Conservation (phyloP, 2,113 vertebrate genomes). For the Lamprologus sp. region DNA sequence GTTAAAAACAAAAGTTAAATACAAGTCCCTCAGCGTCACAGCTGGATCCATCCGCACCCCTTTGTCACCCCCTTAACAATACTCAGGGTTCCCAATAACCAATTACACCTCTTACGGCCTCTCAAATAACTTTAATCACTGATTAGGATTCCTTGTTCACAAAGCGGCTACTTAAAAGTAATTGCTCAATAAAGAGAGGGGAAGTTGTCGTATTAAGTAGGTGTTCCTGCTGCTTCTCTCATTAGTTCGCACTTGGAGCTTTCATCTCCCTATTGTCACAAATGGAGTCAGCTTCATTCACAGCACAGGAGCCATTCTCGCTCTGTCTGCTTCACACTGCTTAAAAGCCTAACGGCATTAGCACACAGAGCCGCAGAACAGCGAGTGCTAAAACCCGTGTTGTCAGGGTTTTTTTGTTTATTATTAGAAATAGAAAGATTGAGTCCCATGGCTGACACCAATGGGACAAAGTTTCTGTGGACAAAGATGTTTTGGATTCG, state of each 20-base stretch:
- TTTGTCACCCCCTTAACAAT: slow-evolving; percentile 75
- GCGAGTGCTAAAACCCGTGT: neutral
- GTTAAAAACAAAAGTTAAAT: slow-evolving; percentile 49
- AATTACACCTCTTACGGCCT: slow-evolving; percentile 86
- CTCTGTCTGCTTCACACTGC: neutral
- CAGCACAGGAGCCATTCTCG: slow-evolving; percentile 47
- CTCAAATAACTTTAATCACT: slow-evolving; percentile 91
- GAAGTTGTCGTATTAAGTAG: slow-evolving; percentile 89
- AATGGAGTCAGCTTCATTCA: slow-evolving; percentile 67
- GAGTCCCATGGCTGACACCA: neutral
- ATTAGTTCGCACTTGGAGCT: slow-evolving; percentile 62
- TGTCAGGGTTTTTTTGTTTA: neutral
- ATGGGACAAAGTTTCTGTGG: neutral
- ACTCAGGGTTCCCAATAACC: slow-evolving; percentile 82
- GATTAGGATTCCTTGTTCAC: slow-evolving; percentile 92
- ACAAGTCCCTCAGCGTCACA: slow-evolving; percentile 26
- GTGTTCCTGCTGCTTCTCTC: slow-evolving; percentile 84
- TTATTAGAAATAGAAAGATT: neutral
- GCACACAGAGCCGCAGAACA: neutral
- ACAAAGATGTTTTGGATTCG: neutral
- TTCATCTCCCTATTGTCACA: slow-evolving; percentile 55
- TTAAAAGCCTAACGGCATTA: neutral
- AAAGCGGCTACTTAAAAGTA: slow-evolving; percentile 89
- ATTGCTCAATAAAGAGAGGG: slow-evolving; percentile 94
- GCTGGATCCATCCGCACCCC: slow-evolving; percentile 37